Evolutionary conservation across 2,113 vertebrate genomes (phyloP).

Genomic region (Upupa epops): DNA sequence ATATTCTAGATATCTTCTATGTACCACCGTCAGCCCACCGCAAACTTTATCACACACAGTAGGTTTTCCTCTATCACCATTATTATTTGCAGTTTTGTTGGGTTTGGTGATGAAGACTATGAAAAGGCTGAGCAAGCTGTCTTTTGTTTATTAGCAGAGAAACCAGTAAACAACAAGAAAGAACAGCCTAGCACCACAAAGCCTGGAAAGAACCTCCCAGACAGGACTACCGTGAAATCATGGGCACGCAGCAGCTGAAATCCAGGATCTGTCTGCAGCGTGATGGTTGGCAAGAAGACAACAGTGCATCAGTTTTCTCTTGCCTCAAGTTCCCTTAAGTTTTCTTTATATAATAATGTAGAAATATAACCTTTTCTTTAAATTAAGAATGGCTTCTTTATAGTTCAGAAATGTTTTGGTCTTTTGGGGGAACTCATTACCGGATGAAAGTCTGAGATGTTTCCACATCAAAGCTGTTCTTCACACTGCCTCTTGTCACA

Average conservation of each 20-base stretch:
- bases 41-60: background rate
- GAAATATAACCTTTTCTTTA: background rate
- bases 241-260: background rate
- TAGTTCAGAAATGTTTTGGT: background rate
- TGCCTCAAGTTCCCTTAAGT: background rate
- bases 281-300: background rate
- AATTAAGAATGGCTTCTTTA: background rate
- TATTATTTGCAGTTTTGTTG: background rate
- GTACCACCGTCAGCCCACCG: background rate
- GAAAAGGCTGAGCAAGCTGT: background rate
- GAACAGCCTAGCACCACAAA: background rate
- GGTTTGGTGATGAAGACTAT: background rate
- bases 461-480: constrained; percentile 37
- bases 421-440: constrained; percentile 7
- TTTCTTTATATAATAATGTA: background rate
- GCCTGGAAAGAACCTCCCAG: background rate
- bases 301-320: background rate
- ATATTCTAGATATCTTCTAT: background rate
- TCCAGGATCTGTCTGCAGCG: background rate
- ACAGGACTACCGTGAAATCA: background rate
- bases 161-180: background rate
- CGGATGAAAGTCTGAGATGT: constrained; percentile 4
- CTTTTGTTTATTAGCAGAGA: background rate
- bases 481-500: background rate
- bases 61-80: background rate